Base-by-base conservation (phyloP, 2,113 vertebrate genomes). In the Zosterops lateralis region DNA sequence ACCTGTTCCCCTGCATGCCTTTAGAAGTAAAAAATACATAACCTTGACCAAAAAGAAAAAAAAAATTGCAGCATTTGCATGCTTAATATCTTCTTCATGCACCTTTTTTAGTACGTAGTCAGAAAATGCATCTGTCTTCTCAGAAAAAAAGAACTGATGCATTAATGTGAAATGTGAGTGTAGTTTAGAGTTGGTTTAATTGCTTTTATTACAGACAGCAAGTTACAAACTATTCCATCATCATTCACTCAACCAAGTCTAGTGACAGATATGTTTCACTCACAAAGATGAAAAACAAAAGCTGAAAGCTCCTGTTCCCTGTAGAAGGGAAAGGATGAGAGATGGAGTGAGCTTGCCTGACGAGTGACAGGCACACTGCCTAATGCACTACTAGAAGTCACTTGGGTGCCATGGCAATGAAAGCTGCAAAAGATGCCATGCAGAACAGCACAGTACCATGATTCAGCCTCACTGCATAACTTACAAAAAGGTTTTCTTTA, bases 381-480 rank as follows among this genome's bases (percentile, higher is more conserved):
- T 82, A 93, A 73, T 92, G 90, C 36, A 31, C 89, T 89, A 2
- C 34, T 24, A 18, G 47, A 87, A 92, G 70, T 89, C 84, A 70
- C 71, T 94, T 92, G 87, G 80, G 81, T 92, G 62, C 89, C 62
- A 85, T 91, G 84, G 84, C 89, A 87, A 91, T 95, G 70, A 82
- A 82, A 79, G 34, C 76, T 54, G 66, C 54, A 79, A 42, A 87
- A 44, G 77, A 61, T 91, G 38, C 71, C 34, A 3, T 29, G 36
- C 60, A 84, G 65, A 87, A 72, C 14, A 93, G 36, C 87, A 86
- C 34, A 42, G 32, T 21, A 16, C 31, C 58, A 11, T 93, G 93
- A 92, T 79, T 94, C 92, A 95, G 66, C 64, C 66, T 70, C 84
- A 18, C 87, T 58, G 51, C 92, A 85, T 91, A 89, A 62, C 65